Evolutionary conservation across 2,888 invertebrate species (phyloP).

Genomic region (Callimorpha dominula): DNA sequence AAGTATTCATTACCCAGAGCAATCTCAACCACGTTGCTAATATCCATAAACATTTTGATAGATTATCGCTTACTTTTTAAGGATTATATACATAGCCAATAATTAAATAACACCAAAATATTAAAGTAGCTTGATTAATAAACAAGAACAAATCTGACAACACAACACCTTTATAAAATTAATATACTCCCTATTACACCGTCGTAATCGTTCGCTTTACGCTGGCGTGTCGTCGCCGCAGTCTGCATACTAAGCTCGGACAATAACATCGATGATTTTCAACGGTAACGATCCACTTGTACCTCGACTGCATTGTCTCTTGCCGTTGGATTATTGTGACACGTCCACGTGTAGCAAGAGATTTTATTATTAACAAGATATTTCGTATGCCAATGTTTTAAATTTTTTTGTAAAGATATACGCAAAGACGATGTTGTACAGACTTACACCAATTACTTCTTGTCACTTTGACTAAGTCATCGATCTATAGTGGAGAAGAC

Average conservation of each 20-base stretch:
- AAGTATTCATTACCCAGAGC: no score
- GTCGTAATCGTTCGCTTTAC: conserved; percentile 25
- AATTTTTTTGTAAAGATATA: no score
- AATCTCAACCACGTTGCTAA: no score
- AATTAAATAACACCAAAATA: background rate
- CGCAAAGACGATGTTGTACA: no score
- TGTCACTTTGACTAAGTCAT: no score
- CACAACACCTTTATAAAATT: background rate
- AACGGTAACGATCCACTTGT: conserved; percentile 79
- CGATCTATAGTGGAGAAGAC: no score
- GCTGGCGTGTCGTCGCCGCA: conserved; percentile 18
- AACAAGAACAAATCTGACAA: background rate
- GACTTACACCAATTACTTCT: no score
- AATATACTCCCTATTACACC: conserved; percentile 10
- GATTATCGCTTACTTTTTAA: no score
- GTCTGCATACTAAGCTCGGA: conserved; percentile 62
- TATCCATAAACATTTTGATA: no score
- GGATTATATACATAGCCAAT: no score
- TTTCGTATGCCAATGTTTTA: no score
- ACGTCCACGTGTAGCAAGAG: background rate
- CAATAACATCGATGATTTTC: conserved; percentile 76
- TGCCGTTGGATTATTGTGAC: conserved; percentile 48
- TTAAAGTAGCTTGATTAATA: background rate
- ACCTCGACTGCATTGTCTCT: conserved; percentile 70
- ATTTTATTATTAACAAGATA: no score